Conservation (phyloP, 2,888 invertebrate species). For the Ochropacha duplaris region DNA sequence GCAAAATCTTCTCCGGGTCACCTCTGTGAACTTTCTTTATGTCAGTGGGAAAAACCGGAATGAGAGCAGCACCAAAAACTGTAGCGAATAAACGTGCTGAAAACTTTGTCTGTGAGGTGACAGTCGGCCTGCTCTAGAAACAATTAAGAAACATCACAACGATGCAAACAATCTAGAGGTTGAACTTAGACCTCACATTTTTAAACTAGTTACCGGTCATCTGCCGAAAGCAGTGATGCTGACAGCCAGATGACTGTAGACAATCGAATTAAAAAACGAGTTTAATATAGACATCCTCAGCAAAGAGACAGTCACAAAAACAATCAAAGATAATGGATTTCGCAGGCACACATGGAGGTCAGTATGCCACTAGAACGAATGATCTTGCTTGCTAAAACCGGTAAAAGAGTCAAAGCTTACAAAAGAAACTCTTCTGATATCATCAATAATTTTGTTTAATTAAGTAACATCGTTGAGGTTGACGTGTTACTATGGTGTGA, state of each 20-base stretch:
- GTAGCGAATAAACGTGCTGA: background rate
- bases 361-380: background rate
- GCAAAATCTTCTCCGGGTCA: background rate
- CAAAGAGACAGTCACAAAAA: background rate
- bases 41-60: background rate
- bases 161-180: background rate
- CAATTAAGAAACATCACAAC: background rate
- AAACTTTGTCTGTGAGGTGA: background rate
- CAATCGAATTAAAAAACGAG: background rate
- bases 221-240: background rate
- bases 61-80: background rate
- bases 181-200: background rate
- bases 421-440: background rate
- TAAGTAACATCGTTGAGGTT: background rate
- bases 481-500: background rate
- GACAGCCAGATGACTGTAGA: background rate
- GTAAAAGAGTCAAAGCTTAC: background rate
- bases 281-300: background rate
- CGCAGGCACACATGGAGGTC: background rate
- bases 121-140: background rate
- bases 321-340: background rate
- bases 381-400: background rate
- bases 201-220: background rate
- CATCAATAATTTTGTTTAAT: background rate
- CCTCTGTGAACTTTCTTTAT: background rate